phyloP scores from a whole-genome alignment of 1,140 invertebrate genomes.

The Scaptomyza hsui region DNA sequence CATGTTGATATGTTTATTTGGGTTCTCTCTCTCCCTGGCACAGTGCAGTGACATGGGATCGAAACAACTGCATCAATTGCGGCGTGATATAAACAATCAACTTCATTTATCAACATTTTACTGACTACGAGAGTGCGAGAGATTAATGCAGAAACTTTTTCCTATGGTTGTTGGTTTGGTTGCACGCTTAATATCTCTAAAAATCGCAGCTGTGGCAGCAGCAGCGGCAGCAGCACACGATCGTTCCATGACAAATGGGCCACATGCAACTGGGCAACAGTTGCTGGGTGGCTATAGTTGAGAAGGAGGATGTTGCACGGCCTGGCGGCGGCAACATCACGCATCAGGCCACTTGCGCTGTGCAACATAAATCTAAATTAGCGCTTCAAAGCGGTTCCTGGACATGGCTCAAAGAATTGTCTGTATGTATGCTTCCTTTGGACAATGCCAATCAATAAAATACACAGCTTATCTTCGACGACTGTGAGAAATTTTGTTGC shows the following conservation, averaged over 20 bases:
- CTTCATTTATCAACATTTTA: slow-evolving; percentile 75
- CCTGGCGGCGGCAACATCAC: slow-evolving; percentile 55
- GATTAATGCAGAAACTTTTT: slow-evolving; percentile 40
- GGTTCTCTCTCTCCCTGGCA: slow-evolving; percentile 32
- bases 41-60: slow-evolving; percentile 66
- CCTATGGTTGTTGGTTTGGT: background rate
- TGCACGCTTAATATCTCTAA: slow-evolving; percentile 27
- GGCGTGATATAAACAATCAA: slow-evolving; percentile 68
- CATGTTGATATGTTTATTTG: slow-evolving; percentile 78
- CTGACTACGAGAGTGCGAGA: slow-evolving; percentile 24
- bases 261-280: slow-evolving; percentile 56
- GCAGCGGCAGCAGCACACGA: slow-evolving; percentile 50
- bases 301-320: slow-evolving; percentile 15
- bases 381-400: slow-evolving; percentile 60
- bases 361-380: slow-evolving; percentile 81
- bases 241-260: slow-evolving; percentile 72
- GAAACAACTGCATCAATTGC: slow-evolving; percentile 48
- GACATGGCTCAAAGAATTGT: slow-evolving; percentile 31
- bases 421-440: slow-evolving; percentile 32
- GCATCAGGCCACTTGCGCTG: slow-evolving; percentile 65
- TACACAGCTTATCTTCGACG: slow-evolving; percentile 30
- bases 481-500: slow-evolving; percentile 69
- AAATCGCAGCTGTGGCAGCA: slow-evolving; percentile 55
- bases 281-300: slow-evolving; percentile 41
- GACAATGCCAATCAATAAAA: slow-evolving; percentile 67